Evolutionary conservation across 2,113 vertebrate species (phyloP), one percentile per base, ranked within the genome.

Genomic region (Tamias sibiricus): DNA sequence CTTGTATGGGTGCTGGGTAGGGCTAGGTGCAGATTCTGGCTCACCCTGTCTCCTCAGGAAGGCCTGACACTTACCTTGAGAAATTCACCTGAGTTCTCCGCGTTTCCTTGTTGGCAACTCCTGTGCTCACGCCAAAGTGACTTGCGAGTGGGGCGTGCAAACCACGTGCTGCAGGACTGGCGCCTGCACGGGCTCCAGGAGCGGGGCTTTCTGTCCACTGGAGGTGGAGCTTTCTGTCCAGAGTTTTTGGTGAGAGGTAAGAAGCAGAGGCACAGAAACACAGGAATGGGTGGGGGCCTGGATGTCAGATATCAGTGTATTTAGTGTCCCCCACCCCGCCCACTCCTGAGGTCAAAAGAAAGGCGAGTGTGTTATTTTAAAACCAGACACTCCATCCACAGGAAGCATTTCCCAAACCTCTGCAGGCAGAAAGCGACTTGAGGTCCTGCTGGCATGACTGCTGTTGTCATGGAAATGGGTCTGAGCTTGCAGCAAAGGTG

Each of bases 401-500:
- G 47, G 19, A 54, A 81, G 1, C 69, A 2, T 62, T 82, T 87
- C 24, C 62, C 87, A 52, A 87, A 49, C 76, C 30, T 42, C 37
- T 54, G 1, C 35, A 42, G 59, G 81, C 35, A 20, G 6, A 5
- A 1, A 7, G 20, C 32, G 69, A 44, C 37, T 40, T 24, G 54
- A 72, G 79, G 32, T 9, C 54, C 71, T 8, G 0, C 30, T 64
- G 26, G 24, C 19, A 24, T 2, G 57, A 14, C 49, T 57, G 81
- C 66, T 22, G 79, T 97, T 95, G 69, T 32, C 93, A 52, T 96
- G 85, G 95, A 76, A 95, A 96, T 2, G 2, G 54, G 17, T 42
- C 91, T 35, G 28, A n/a, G 40, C 47, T 64, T 2, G 0, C 75
- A 37, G 74, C 57, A 47, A 8, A 57, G 32, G 19, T 52, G 42